Percentiles rank a stretch among this genome's conserved stretches.
Evolutionary conservation across 2,888 invertebrate species (phyloP).

Genomic region (Monochamus alternatus): DNA sequence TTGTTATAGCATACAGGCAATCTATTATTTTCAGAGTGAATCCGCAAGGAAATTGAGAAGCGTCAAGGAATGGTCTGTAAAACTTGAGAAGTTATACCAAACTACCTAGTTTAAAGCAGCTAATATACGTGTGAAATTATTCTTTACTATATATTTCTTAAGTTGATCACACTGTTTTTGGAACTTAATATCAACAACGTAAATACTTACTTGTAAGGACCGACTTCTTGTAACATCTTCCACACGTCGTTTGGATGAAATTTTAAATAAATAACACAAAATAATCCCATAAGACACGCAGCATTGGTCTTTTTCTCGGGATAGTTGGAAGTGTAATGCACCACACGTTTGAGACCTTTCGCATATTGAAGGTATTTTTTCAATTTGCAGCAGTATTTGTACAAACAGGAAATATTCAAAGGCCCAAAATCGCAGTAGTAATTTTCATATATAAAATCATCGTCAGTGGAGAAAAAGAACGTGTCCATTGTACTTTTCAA

Average conservation of each 20-base stretch:
- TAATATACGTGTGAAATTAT: too few species aligned
- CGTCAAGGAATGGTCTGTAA: constrained; percentile 81
- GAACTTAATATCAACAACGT: neutral
- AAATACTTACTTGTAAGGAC: constrained; percentile 66
- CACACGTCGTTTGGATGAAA: constrained; percentile 81
- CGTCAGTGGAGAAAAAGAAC: constrained; percentile 86
- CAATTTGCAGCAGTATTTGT: constrained; percentile 85
- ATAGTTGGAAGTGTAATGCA: constrained; percentile 86
- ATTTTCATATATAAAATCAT: constrained; percentile 86
- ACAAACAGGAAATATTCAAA: constrained; percentile 88
- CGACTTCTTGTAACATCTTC: constrained; percentile 75
- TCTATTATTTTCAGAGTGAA: constrained; percentile 83
- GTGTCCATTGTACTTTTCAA: constrained; percentile 79
- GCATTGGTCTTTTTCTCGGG: constrained; percentile 87
- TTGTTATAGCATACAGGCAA: constrained; percentile 78
- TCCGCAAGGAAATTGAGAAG: constrained; percentile 82
- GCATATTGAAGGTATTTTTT: constrained; percentile 81
- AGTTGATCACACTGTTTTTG: too few species aligned
- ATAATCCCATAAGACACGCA: constrained; percentile 89
- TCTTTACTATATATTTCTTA: too few species aligned
- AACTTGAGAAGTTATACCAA: too few species aligned
- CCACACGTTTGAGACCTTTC: constrained; percentile 81
- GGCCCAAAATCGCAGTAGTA: constrained; percentile 94
- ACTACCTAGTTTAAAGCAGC: too few species aligned
- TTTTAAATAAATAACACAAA: constrained; percentile 82